Conservation (phyloP, 2,113 vertebrate genomes). For the Stomatorhinus ivindoensis region DNA sequence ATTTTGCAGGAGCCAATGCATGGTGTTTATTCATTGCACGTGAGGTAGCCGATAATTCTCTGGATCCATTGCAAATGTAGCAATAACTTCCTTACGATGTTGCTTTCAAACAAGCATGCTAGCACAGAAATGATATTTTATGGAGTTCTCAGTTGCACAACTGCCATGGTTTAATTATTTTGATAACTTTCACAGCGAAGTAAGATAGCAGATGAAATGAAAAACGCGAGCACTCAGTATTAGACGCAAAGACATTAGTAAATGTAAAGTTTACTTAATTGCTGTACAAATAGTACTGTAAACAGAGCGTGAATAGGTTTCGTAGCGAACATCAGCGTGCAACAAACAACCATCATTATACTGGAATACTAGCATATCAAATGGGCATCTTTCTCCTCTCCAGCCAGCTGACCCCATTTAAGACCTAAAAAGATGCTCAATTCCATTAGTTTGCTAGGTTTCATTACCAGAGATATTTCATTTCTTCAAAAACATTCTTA, state of each 20-base stretch:
- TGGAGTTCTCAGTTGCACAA: neutral
- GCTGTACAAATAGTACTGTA: neutral
- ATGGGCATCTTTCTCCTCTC: neutral
- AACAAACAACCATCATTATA: neutral
- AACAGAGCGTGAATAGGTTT: neutral
- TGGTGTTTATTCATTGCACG: neutral
- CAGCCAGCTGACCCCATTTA: neutral
- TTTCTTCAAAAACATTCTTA: neutral
- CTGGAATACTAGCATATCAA: neutral
- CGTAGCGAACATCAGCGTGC: neutral
- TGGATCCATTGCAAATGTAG: neutral
- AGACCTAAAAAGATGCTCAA: neutral
- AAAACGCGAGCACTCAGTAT: neutral
- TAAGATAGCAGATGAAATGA: neutral
- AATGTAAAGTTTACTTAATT: neutral
- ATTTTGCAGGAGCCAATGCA: neutral
- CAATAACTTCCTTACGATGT: neutral
- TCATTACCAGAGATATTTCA: neutral
- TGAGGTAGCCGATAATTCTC: neutral
- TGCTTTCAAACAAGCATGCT: neutral
- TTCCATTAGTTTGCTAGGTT: neutral
- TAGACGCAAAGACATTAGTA: neutral
- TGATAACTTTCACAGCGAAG: neutral
- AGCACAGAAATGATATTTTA: neutral
- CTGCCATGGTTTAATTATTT: neutral